These are phyloP conservation scores for Typhlichthys subterraneus DNA, from an alignment of 2,797 vertebrate genomes.

Conservation along the genomic window DNA sequence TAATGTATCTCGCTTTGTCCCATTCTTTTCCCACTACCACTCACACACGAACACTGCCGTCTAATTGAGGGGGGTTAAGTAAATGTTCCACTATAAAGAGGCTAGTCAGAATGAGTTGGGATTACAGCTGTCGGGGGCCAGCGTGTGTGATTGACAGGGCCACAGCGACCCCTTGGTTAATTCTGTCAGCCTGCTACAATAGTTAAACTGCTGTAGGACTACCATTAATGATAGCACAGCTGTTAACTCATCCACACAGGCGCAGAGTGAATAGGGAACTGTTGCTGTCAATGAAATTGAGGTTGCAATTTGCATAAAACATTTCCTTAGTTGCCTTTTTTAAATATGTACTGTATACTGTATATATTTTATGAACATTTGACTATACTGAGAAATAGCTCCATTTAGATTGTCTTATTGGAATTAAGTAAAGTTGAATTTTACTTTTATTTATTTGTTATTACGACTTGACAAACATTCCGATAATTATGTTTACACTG, in stretches of 20 bases:
- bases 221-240: constrained; percentile 41
- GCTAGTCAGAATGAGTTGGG: constrained; percentile 39
- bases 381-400: no score
- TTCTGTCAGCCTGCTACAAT: constrained; percentile 13
- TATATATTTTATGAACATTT: no score
- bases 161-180: constrained; percentile 42
- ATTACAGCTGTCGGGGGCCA: constrained; percentile 54
- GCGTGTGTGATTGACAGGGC: constrained; percentile 46
- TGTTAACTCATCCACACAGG: constrained; percentile 30
- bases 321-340: no score
- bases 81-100: constrained; percentile 53
- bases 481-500: no score
- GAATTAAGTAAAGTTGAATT: no score
- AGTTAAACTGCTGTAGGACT: constrained; percentile 15
- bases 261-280: constrained; percentile 12
- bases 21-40: constrained; percentile 23
- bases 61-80: constrained; percentile 77
- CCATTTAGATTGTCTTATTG: no score
- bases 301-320: no score
- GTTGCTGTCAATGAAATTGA: not conserved
- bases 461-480: no score
- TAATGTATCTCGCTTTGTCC: constrained; percentile 30
- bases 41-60: constrained; percentile 2
- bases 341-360: no score
- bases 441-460: no score